phyloP scores from a whole-genome alignment of 2,888 invertebrate species.

The Drosophila flavopinicola region DNA sequence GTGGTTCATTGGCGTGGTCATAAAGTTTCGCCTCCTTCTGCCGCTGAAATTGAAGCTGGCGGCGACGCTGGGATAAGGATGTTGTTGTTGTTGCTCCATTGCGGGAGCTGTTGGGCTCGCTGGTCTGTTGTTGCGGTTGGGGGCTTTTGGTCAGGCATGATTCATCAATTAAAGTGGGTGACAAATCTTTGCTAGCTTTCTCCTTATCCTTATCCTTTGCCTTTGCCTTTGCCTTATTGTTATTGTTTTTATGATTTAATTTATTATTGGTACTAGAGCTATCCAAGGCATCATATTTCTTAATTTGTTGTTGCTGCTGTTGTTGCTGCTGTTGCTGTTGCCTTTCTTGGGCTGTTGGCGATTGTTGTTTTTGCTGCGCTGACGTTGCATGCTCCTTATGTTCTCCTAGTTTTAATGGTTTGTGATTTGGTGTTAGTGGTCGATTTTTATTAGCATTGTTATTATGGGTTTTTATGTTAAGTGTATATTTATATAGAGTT shows the following conservation, averaged over 20 bases:
- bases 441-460: conserved; percentile 25
- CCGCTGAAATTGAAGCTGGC: conserved; percentile 68
- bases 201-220: conserved; percentile 39
- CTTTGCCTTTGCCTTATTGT: conserved; percentile 51
- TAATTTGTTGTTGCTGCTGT: conserved; percentile 48
- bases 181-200: conserved; percentile 51
- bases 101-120: conserved; percentile 41
- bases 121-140: conserved; percentile 13
- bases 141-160: conserved; percentile 55
- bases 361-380: conserved; percentile 38
- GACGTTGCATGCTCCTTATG: conserved; percentile 56
- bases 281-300: conserved; percentile 70
- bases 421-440: conserved; percentile 30
- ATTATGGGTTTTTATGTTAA: conserved; percentile 13
- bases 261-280: conserved; percentile 69
- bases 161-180: conserved; percentile 57
- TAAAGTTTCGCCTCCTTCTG: conserved; percentile 67
- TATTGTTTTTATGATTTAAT: conserved; percentile 71
- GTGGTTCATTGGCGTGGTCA: conserved; percentile 59
- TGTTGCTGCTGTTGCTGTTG: conserved; percentile 33
- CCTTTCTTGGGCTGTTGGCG: conserved; percentile 37
- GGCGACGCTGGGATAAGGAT: conserved; percentile 62
- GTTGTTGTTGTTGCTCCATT: conserved; percentile 48
- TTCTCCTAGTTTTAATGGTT: conserved; percentile 51
- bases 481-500: not conserved